Evolutionary conservation across 2,888 invertebrate genomes (phyloP).

Genomic region (Sepiola atlantica): DNA sequence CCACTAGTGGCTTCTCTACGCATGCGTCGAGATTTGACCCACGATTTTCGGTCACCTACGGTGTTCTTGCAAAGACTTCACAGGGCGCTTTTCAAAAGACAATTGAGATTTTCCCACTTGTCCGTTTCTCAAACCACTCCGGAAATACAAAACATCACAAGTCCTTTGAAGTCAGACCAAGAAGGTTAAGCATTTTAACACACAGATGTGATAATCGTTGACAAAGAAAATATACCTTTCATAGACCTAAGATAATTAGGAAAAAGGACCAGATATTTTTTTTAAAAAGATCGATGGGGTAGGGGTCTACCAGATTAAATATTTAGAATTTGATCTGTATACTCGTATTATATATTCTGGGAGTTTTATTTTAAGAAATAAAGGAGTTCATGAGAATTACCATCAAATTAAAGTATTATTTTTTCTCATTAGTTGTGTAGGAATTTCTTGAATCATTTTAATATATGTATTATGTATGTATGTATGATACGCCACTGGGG

Average conservation of each 20-base stretch:
- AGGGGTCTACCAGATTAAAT: too few relatives aligned
- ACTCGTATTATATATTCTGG: too few relatives aligned
- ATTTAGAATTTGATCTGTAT: too few relatives aligned
- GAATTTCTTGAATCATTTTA: too few relatives aligned
- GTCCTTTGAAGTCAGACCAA: background rate
- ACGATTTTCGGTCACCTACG: background rate
- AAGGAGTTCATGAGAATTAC: background rate
- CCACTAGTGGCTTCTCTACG: background rate
- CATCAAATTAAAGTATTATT: background rate
- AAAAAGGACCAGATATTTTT: background rate
- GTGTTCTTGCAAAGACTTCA: slow-evolving; percentile 10
- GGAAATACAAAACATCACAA: background rate
- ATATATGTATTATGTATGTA: too few relatives aligned
- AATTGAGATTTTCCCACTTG: background rate
- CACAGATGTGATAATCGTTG: background rate
- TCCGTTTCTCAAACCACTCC: background rate
- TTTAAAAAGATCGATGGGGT: too few relatives aligned
- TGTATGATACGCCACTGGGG: too few relatives aligned
- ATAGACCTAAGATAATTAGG: background rate
- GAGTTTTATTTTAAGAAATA: too few relatives aligned
- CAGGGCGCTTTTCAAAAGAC: background rate
- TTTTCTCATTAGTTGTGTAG: background rate
- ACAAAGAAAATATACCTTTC: background rate
- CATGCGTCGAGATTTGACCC: background rate
- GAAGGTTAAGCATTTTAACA: background rate